Evolutionary conservation across 2,113 vertebrate species (phyloP).

Genomic region (Esox niger): DNA sequence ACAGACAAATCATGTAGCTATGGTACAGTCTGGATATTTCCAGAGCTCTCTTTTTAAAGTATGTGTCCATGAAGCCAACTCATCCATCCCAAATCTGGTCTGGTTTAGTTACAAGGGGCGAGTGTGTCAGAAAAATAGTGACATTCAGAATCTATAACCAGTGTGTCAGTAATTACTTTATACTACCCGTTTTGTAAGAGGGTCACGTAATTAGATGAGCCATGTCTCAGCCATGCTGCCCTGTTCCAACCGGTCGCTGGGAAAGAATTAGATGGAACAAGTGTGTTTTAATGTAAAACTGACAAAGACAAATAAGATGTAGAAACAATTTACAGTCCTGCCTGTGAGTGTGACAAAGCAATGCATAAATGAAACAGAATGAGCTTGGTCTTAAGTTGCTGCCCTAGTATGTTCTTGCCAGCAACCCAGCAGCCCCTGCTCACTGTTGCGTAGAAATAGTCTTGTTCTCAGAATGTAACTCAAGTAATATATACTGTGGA

Average conservation of each 20-base stretch:
- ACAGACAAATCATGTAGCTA: slow-evolving; percentile 2
- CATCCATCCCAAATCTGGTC: slow-evolving; percentile 29
- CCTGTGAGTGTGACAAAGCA: slow-evolving; percentile 28
- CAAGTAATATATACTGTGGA: too few species aligned
- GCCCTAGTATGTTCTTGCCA: slow-evolving; percentile 33
- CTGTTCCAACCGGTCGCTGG: neutral
- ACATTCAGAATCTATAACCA: slow-evolving; percentile 27
- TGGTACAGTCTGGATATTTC: slow-evolving; percentile 15
- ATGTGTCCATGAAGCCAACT: slow-evolving; percentile 24
- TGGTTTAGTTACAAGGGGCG: slow-evolving; percentile 5
- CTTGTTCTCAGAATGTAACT: neutral
- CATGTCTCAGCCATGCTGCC: slow-evolving; percentile 25
- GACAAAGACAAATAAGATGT: slow-evolving; percentile 31
- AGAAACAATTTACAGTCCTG: slow-evolving; percentile 42
- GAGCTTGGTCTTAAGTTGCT: slow-evolving; percentile 51
- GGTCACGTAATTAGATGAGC: slow-evolving; percentile 14
- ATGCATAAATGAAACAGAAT: slow-evolving; percentile 44
- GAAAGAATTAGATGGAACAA: neutral
- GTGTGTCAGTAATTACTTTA: slow-evolving; percentile 28
- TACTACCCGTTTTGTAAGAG: neutral
- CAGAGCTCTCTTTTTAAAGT: slow-evolving; percentile 14
- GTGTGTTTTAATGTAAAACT: slow-evolving; percentile 38
- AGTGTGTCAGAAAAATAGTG: slow-evolving; percentile 25
- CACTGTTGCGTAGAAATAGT: slow-evolving; percentile 21
- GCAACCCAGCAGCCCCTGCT: slow-evolving; percentile 27